These are phyloP conservation scores for Euclidia mi DNA, from an alignment of 2,888 invertebrate species.

Conservation along the genomic window DNA sequence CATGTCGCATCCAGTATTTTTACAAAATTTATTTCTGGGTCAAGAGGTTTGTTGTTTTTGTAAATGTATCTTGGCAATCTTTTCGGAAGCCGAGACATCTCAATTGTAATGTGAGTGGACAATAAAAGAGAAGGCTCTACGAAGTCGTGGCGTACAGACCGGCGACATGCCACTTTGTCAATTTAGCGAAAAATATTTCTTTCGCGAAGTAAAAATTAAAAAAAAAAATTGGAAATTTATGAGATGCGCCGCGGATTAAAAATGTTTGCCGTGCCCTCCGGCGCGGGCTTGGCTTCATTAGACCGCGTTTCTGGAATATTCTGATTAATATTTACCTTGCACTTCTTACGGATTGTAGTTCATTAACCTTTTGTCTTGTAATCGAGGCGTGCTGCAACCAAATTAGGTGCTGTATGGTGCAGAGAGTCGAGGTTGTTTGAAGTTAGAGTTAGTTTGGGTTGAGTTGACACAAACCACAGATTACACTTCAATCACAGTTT, in stretches of 20 bases:
- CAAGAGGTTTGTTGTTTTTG: slow-evolving; percentile 14
- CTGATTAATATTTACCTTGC: slow-evolving; percentile 88
- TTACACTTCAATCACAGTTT: too few relatives aligned
- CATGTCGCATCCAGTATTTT: background rate
- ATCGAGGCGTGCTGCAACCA: too few relatives aligned
- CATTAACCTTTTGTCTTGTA: slow-evolving; percentile 77
- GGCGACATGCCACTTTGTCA: slow-evolving; percentile 70
- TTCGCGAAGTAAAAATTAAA: slow-evolving; percentile 84
- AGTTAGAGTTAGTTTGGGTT: too few relatives aligned
- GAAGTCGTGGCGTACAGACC: slow-evolving; percentile 54
- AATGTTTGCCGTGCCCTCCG: slow-evolving; percentile 86
- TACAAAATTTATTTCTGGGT: slow-evolving; percentile 1
- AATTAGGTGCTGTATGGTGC: too few relatives aligned
- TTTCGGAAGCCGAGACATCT: slow-evolving; percentile 47
- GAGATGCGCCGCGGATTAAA: slow-evolving; percentile 88
- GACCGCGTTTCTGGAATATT: slow-evolving; percentile 81
- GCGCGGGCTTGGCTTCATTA: slow-evolving; percentile 82
- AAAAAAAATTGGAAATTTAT: slow-evolving; percentile 86
- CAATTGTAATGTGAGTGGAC: slow-evolving; percentile 65
- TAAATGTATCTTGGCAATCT: slow-evolving; percentile 22
- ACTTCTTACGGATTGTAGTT: slow-evolving; percentile 80
- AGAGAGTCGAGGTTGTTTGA: too few relatives aligned
- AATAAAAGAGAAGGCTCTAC: slow-evolving; percentile 65
- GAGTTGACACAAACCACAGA: too few relatives aligned
- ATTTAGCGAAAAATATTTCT: slow-evolving; percentile 82